A percentile compares a stretch with the other conserved stretches of the same genome.
Evolutionary conservation across 2,888 invertebrate species (phyloP).

Genomic region (Elaeidobius kamerunicus): DNA sequence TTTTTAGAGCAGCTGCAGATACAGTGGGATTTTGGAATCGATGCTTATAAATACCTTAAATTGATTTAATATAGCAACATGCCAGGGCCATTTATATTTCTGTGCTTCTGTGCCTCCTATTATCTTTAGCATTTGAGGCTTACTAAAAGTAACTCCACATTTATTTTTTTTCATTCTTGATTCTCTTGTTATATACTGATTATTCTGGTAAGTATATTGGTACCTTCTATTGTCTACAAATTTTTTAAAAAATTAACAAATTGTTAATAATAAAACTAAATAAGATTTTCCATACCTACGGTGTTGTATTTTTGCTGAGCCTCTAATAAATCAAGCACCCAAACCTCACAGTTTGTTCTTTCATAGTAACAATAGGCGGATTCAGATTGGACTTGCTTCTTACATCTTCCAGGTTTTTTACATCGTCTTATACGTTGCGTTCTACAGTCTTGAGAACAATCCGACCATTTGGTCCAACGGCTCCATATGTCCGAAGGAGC

Average conservation of each 20-base stretch:
- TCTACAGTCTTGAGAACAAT: constrained; percentile 75
- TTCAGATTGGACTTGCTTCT: constrained; percentile 73
- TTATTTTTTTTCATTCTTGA: constrained; percentile 31
- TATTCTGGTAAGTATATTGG: constrained; percentile 34
- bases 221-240: constrained; percentile 31
- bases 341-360: constrained; percentile 76
- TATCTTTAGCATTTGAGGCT: constrained; percentile 64
- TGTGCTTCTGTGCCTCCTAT: constrained; percentile 81
- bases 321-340: constrained; percentile 52
- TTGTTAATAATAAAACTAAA: neutral
- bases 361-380: constrained; percentile 83
- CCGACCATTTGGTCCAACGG: constrained; percentile 73
- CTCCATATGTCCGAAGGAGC: constrained; percentile 57
- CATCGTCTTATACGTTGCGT: constrained; percentile 78
- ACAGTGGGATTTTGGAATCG: neutral
- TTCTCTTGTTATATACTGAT: constrained; percentile 30
- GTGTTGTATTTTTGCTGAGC: constrained; percentile 26
- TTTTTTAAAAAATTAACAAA: neutral
- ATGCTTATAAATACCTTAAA: constrained; percentile 67
- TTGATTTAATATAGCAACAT: constrained; percentile 84
- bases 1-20: too few relatives aligned
- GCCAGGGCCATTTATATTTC: constrained; percentile 92
- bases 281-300: constrained; percentile 14
- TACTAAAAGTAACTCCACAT: constrained; percentile 43
- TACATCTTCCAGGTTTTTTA: constrained; percentile 69